Conservation (phyloP, 2,113 vertebrate species). For the Leptodactylus fuscus region DNA sequence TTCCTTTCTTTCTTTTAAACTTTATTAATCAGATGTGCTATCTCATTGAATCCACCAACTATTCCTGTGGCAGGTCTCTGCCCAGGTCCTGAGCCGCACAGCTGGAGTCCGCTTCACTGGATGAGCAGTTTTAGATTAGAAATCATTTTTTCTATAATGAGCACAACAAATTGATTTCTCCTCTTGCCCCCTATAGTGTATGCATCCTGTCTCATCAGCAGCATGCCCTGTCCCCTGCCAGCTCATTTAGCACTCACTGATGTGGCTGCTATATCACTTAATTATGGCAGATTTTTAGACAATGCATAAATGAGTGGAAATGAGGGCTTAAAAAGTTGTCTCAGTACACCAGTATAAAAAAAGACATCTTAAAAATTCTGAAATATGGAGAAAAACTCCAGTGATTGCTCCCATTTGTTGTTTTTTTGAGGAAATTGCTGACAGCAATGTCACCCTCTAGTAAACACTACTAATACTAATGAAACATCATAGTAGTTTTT, state of each 20-base stretch:
- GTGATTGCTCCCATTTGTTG: conserved; percentile 12
- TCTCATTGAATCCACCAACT: conserved; percentile 41
- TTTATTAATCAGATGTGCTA: conserved; percentile 47
- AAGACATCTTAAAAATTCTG: not conserved
- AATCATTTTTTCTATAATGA: conserved; percentile 61
- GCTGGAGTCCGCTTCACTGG: conserved; percentile 51
- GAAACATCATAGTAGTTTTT: conserved; percentile 18
- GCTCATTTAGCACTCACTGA: conserved; percentile 61
- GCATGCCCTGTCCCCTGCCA: conserved; percentile 57
- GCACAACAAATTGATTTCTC: conserved; percentile 59
- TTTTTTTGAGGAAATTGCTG: not conserved
- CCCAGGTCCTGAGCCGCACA: conserved; percentile 57
- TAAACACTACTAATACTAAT: conserved; percentile 8
- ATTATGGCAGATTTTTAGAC: conserved; percentile 53
- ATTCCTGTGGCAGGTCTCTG: conserved; percentile 48
- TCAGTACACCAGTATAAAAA: not conserved
- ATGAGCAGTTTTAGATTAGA: conserved; percentile 61
- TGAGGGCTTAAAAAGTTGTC: conserved; percentile 47
- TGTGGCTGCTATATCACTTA: conserved; percentile 59
- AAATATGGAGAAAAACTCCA: not conserved
- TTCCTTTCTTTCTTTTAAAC: conserved; percentile 31
- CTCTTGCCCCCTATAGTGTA: conserved; percentile 58
- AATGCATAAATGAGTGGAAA: conserved; percentile 51
- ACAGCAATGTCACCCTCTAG: conserved; percentile 15
- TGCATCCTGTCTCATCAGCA: conserved; percentile 60